phyloP scores from a whole-genome alignment of 2,113 vertebrate species.

The Ceyx margarethae region DNA sequence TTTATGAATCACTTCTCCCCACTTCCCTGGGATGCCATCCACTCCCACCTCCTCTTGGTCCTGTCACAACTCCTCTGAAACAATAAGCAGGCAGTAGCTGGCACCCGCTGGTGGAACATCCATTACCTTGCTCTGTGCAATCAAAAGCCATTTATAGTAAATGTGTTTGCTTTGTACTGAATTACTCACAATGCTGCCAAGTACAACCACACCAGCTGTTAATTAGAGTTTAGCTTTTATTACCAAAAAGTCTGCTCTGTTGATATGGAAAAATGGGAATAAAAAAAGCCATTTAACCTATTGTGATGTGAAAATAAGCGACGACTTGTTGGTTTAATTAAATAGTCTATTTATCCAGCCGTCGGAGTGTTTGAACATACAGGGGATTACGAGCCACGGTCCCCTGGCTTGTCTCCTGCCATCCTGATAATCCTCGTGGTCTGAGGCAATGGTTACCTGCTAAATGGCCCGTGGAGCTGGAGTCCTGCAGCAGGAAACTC shows the following conservation, averaged over 20 bases:
- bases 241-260: slow-evolving; percentile 54
- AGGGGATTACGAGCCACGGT: slow-evolving; percentile 38
- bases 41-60: neutral
- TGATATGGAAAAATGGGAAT: slow-evolving; percentile 57
- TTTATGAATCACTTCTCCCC: neutral
- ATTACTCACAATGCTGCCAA: slow-evolving; percentile 49
- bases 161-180: slow-evolving; percentile 64
- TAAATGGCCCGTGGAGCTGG: neutral
- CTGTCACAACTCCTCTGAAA: neutral
- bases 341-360: slow-evolving; percentile 74
- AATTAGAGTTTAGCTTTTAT: slow-evolving; percentile 59
- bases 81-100: neutral
- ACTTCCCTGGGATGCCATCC: neutral
- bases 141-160: slow-evolving; percentile 53
- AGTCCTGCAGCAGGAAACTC: neutral
- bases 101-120: neutral
- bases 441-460: slow-evolving; percentile 50
- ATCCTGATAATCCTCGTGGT: neutral
- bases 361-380: slow-evolving; percentile 53
- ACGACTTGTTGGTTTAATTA: slow-evolving; percentile 58
- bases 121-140: slow-evolving; percentile 18
- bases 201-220: slow-evolving; percentile 55
- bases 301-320: slow-evolving; percentile 73
- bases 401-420: slow-evolving; percentile 30
- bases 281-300: slow-evolving; percentile 64